Evolutionary conservation across 2,797 vertebrate genomes (phyloP), one percentile per base, ranked within the genome.

Genomic region (Eulemur rubriventer): DNA sequence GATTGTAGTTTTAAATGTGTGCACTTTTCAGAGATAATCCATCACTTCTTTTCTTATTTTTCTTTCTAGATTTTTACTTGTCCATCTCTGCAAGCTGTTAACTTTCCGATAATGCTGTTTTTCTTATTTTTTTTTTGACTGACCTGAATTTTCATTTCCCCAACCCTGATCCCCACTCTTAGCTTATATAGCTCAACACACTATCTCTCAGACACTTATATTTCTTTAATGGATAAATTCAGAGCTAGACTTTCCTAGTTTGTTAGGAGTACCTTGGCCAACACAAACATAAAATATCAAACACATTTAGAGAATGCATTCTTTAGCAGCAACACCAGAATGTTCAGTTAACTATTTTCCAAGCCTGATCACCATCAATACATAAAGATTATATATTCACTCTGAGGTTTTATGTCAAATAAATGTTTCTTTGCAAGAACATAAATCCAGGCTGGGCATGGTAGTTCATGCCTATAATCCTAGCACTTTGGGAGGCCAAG

Each of bases 11-110:
- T 97, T 52, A 91, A 52, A 78, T 63, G 92, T 63, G 92, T 93
- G 57, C 28, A 30, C 33, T 91, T 92, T 88, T 92, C 84, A 92
- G 90, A 95, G 28, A 94, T 2, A 55, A 67, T 7, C 84, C 52
- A 35, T 2, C 63, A 41, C 55, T 93, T 81, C 70, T 69, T 85
- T 80, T 88, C 87, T 93, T 78, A 84, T 86, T 84, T 97, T 96
- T 90, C 89, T 76, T 89, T 72, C 38, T 92, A 67, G 30, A 84
- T 78, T 50, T 89, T 95, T 61, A 82, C 33, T 90, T 65, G 17
- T 89, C n/a, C 61, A 35, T 97, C 82, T 70, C 52, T 55, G 72
- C 18, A 81, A 92, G 67, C 13, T 65, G 55, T 48, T 57, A 94
- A 43, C 69, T 72, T 85, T 69, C 81, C 72, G 46, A 87, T 93